A percentile compares a stretch with the other conserved stretches of the same genome.
Conservation (phyloP, 2,797 vertebrate species). For the Bradypodion pumilum region DNA sequence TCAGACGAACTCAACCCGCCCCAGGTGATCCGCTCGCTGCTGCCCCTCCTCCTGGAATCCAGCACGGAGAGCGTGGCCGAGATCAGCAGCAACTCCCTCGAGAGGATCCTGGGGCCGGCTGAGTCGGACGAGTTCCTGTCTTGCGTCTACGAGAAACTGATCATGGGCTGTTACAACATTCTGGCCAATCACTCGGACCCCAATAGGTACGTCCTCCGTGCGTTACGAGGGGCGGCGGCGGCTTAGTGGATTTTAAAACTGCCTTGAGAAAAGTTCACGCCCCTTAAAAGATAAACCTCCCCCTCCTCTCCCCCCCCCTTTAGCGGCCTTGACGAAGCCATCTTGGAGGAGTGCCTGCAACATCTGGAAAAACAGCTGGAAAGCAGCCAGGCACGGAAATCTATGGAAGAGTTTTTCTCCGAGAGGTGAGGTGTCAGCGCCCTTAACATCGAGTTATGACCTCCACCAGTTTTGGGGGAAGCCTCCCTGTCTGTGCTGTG, state of each 20-base stretch:
- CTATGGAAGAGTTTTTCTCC: conserved; percentile 99
- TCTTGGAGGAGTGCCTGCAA: conserved; percentile 95
- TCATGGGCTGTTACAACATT: conserved; percentile 96
- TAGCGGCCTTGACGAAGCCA: conserved; percentile 94
- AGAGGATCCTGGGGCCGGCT: conserved; percentile 92
- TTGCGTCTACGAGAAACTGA: conserved; percentile 91
- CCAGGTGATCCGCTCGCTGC: conserved; percentile 87
- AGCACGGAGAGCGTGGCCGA: conserved; percentile 96
- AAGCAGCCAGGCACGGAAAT: conserved; percentile 94
- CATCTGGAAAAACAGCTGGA: conserved; percentile 97
- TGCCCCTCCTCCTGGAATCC: conserved; percentile 93
- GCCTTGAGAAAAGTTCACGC: not conserved
- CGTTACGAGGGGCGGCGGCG: no score
- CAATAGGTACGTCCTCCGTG: conserved; percentile 81
- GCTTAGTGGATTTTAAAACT: not conserved
- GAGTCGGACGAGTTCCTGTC: conserved; percentile 96
- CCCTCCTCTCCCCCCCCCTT: no score
- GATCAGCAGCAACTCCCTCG: conserved; percentile 93
- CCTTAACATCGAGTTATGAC: no score
- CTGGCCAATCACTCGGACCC: conserved; percentile 94
- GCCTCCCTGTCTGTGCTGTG: no score
- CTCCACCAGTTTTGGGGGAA: no score
- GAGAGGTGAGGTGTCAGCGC: conserved; percentile 83
- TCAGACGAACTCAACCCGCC: conserved; percentile 91
- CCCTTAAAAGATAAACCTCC: no score